A percentile compares a stretch with the other conserved stretches of the same genome.
Conservation (phyloP, 2,888 invertebrate species). For the Hesperia comma region DNA sequence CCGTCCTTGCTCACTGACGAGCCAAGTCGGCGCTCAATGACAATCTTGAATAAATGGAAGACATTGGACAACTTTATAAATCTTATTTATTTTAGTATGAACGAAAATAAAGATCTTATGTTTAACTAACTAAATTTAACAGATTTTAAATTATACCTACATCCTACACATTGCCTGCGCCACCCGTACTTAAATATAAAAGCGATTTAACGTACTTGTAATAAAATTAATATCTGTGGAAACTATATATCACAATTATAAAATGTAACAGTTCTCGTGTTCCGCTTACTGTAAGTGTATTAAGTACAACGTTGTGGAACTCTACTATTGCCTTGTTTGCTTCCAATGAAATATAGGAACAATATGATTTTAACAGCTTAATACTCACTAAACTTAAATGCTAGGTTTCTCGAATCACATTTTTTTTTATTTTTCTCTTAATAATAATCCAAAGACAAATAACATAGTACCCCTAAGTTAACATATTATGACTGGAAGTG, state of each 20-base stretch:
- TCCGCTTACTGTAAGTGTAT: slow-evolving; percentile 56
- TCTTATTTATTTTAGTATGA: slow-evolving; percentile 36
- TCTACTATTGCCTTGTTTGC: slow-evolving; percentile 65
- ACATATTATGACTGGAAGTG: slow-evolving; percentile 84
- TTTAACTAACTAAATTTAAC: slow-evolving; percentile 33
- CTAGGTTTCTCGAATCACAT: slow-evolving; percentile 63
- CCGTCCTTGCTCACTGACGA: neutral
- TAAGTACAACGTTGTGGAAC: slow-evolving; percentile 76
- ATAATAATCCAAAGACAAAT: slow-evolving; percentile 57
- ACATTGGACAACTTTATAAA: slow-evolving; percentile 45
- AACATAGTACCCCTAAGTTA: slow-evolving; percentile 72
- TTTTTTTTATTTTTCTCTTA: slow-evolving; percentile 62
- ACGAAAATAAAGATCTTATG: slow-evolving; percentile 43
- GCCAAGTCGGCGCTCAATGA: slow-evolving; percentile 16
- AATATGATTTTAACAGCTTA: slow-evolving; percentile 63
- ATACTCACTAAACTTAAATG: slow-evolving; percentile 52
- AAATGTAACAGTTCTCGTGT: slow-evolving; percentile 52
- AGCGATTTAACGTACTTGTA: slow-evolving; percentile 46
- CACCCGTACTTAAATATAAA: slow-evolving; percentile 65
- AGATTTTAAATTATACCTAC: slow-evolving; percentile 37
- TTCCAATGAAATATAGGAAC: slow-evolving; percentile 76
- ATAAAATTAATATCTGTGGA: slow-evolving; percentile 56
- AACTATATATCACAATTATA: slow-evolving; percentile 78
- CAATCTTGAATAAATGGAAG: slow-evolving; percentile 43
- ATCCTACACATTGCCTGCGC: slow-evolving; percentile 46